Evolutionary conservation across 2,888 invertebrate genomes (phyloP), one percentile per base, ranked within the genome.

Genomic region (Agriopis leucophaearia): DNA sequence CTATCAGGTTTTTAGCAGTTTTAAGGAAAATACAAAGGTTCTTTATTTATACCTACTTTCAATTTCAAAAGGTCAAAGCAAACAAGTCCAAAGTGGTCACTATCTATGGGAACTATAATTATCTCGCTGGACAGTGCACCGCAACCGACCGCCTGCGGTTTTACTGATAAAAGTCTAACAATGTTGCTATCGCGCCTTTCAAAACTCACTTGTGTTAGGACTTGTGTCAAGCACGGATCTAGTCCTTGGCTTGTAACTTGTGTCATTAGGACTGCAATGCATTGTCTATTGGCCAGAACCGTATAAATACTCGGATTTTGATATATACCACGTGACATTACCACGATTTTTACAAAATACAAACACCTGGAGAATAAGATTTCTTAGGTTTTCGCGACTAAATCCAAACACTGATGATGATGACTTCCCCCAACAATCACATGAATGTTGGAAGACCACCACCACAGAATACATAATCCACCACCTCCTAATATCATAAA

Each of bases 61-160:
- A 9, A 35, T 35, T 51, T 52, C 5, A 27, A 27, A 27, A 3
- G 27, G 27, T 27, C 27, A 5, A 27, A 27, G 9, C 38, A 38
- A 10, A 8, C 8, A 38, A 38, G 52, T 36, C 35, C n/a, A 9
- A 52, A 38, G 5, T 52, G 15, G 15, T 15, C 15, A 5, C 15
- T 15, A n/a, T 70, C 56, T 13, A 15, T 59, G 58, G 48, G 48
- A 48, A 48, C 48, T n/a, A 12, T 16, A 16, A 12, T 50, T 59
- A 59, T 59, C 58, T 38, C 10, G 13, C 7, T 12, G 16, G 38
- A 16, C 16, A 45, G 38, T 36, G 58, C 18, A 45, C 48, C 58
- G 58, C 58, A 18, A n/a, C 58, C 58, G 58, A 13, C 27, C 40
- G 38, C 15, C 15, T 48, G 58, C 48, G 58, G 58, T 59, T 58